Evolutionary conservation across 2,113 vertebrate species (phyloP).

Genomic region (Xiphophorus maculatus): DNA sequence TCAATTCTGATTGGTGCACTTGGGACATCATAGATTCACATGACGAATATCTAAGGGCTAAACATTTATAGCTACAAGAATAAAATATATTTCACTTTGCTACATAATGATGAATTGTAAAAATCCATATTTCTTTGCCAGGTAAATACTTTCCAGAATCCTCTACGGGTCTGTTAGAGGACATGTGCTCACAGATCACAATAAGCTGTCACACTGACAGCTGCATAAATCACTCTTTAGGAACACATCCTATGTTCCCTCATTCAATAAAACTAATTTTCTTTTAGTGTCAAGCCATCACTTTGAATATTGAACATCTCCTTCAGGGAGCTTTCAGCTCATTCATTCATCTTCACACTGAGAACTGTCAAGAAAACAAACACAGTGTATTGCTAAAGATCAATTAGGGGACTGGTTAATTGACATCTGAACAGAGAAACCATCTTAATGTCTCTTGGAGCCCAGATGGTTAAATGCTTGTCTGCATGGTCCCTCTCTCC

Average conservation of each 20-base stretch:
- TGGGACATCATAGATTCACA: too few relatives aligned
- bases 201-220: neutral
- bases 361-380: constrained; percentile 6
- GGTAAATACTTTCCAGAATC: neutral
- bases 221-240: neutral
- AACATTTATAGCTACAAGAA: too few relatives aligned
- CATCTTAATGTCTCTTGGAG: constrained; percentile 19
- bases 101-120: too few relatives aligned
- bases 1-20: too few relatives aligned
- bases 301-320: neutral
- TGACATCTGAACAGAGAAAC: constrained; percentile 12
- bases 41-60: too few relatives aligned
- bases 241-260: neutral
- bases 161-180: neutral
- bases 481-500: constrained; percentile 28
- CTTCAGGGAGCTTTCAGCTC: neutral
- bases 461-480: constrained; percentile 65
- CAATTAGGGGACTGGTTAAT: constrained; percentile 7
- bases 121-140: neutral
- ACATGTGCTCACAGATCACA: neutral
- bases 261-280: neutral
- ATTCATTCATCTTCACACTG: constrained; percentile 4
- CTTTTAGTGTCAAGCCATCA: neutral
- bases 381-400: constrained; percentile 7
- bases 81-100: too few relatives aligned